phyloP scores from a whole-genome alignment of 2,888 invertebrate species.

The Yponomeuta evonymella region DNA sequence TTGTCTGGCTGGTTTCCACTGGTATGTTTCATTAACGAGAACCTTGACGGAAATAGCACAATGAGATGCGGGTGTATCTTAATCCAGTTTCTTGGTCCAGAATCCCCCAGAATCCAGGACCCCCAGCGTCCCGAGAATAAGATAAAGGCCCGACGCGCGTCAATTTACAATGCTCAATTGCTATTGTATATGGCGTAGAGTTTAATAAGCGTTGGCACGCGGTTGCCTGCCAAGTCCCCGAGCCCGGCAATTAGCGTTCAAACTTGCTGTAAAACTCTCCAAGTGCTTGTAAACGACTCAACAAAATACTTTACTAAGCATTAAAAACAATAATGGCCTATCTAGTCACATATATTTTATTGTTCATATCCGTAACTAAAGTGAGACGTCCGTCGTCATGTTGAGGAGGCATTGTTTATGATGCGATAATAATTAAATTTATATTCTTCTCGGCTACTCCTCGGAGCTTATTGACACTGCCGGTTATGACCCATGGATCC shows the following conservation, averaged over 20 bases:
- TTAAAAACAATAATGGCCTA: neutral
- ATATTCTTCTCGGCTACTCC: too few species aligned
- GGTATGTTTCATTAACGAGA: constrained; percentile 8
- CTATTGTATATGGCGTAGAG: neutral
- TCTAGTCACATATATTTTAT: neutral
- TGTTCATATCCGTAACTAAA: neutral
- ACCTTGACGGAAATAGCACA: constrained; percentile 20
- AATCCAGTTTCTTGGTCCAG: constrained; percentile 32
- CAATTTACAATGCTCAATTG: neutral
- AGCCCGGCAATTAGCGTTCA: neutral
- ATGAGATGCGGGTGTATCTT: constrained; percentile 17
- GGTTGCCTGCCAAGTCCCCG: neutral
- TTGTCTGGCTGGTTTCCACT: constrained; percentile 13
- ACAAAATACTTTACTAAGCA: neutral
- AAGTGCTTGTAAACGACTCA: neutral
- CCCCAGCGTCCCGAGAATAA: neutral
- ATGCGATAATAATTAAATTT: neutral
- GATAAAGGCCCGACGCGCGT: neutral
- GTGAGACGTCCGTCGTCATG: neutral
- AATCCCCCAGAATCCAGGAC: constrained; percentile 23
- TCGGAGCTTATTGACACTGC: too few species aligned
- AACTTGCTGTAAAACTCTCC: neutral
- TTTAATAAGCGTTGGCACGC: neutral
- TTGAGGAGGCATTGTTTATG: neutral
- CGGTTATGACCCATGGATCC: too few species aligned